phyloP scores from a whole-genome alignment of 92 coral and sea anemone genomes.

The Pocillopora meandrina region DNA sequence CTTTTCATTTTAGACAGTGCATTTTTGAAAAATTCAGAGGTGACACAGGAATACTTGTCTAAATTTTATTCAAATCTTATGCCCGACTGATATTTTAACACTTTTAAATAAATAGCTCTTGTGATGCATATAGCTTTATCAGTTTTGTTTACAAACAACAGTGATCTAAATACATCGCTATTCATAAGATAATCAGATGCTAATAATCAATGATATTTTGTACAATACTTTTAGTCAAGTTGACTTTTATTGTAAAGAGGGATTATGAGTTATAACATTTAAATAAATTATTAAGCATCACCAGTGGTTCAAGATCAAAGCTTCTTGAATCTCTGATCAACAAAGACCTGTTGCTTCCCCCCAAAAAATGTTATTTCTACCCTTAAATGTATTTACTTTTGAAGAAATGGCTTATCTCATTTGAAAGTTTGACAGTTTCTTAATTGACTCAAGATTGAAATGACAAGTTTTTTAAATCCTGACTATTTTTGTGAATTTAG shows the following conservation, averaged over 20 bases:
- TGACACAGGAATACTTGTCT: background rate
- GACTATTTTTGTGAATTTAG: too few relatives aligned
- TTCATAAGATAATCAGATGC: background rate
- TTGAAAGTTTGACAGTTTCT: background rate
- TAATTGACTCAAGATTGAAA: too few relatives aligned
- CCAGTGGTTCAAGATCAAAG: conserved; percentile 8
- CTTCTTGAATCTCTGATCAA: conserved; percentile 11
- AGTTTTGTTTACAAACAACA: conserved; percentile 22
- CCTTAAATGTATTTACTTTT: background rate
- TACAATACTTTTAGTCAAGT: background rate
- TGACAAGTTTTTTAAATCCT: too few relatives aligned
- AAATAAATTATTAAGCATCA: conserved; percentile 28
- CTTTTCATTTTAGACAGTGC: background rate
- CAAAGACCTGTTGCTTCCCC: conserved; percentile 8
- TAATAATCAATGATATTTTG: background rate
- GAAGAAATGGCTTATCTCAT: background rate
- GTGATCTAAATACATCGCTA: background rate
- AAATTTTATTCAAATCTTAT: conserved; percentile 1
- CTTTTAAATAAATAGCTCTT: background rate
- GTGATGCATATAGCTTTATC: background rate
- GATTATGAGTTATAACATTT: background rate
- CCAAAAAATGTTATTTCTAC: background rate
- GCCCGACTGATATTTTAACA: background rate
- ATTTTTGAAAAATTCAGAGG: conserved; percentile 4
- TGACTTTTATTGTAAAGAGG: conserved; percentile 25